phyloP scores from a whole-genome alignment of 2,888 invertebrate genomes.

The Harpalus rubripes region DNA sequence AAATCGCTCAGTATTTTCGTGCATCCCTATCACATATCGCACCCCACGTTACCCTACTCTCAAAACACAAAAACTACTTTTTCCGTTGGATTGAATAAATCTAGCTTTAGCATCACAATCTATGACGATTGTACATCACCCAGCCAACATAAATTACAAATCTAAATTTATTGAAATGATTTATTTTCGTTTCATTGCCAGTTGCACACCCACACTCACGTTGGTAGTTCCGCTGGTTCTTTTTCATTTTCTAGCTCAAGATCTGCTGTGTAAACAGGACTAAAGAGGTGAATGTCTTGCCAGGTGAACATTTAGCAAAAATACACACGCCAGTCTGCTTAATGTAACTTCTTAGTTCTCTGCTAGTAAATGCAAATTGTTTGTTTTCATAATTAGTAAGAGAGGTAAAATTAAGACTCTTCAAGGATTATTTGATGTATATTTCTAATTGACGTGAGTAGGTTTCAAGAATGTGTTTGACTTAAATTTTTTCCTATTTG shows the following conservation, averaged over 20 bases:
- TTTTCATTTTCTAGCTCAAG: constrained; percentile 4
- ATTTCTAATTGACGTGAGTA: neutral
- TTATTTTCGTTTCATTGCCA: constrained; percentile 42
- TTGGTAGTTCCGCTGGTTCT: neutral
- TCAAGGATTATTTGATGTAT: constrained; percentile 33
- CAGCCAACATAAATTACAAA: constrained; percentile 43
- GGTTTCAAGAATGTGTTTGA: neutral
- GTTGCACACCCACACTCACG: neutral
- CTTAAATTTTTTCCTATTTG: no score
- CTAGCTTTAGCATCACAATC: constrained; percentile 48
- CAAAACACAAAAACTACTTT: constrained; percentile 34
- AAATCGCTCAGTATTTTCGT: neutral
- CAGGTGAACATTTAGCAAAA: constrained; percentile 54
- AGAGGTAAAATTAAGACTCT: constrained; percentile 32
- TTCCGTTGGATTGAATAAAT: constrained; percentile 32
- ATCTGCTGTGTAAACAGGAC: constrained; percentile 46
- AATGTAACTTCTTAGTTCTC: constrained; percentile 26
- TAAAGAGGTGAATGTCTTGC: constrained; percentile 55
- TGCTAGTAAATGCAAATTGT: constrained; percentile 5
- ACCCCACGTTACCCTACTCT: neutral
- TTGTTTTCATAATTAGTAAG: constrained; percentile 41
- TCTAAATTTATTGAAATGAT: constrained; percentile 48
- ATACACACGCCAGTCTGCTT: constrained; percentile 31
- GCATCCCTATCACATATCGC: neutral
- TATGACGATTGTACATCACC: constrained; percentile 49